A percentile compares a stretch with the other conserved stretches of the same genome.
These are phyloP conservation scores for Tubulanus polymorphus DNA, from an alignment of 2,888 invertebrate genomes.

Conservation along the genomic window DNA sequence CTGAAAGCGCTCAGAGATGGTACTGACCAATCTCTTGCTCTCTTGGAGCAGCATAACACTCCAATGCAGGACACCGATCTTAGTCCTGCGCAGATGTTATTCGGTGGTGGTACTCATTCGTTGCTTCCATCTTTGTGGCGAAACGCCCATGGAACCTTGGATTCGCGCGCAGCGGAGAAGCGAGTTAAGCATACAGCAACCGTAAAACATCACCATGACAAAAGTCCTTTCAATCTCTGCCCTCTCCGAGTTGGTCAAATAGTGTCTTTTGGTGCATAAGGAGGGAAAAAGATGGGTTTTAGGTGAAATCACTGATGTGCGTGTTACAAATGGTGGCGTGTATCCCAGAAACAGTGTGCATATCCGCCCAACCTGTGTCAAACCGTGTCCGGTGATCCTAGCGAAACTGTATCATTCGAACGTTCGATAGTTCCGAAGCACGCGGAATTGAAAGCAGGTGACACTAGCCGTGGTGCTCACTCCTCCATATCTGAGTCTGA, in stretches of 20 bases:
- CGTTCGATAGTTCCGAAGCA: too few species aligned
- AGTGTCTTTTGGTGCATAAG: slow-evolving; percentile 9
- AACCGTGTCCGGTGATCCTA: too few species aligned
- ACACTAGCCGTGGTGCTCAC: too few species aligned
- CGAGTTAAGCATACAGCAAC: not conserved
- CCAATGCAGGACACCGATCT: slow-evolving; percentile 16
- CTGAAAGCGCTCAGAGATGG: slow-evolving; percentile 11
- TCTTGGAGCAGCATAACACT: slow-evolving; percentile 21
- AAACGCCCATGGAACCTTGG: not conserved
- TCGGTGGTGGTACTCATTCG: slow-evolving; percentile 14
- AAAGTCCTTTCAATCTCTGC: not conserved
- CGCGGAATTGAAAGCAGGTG: too few species aligned
- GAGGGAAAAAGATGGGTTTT: not conserved
- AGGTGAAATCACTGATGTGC: not conserved
- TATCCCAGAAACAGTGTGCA: not conserved
- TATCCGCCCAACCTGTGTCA: not conserved
- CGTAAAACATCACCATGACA: slow-evolving; percentile 3
- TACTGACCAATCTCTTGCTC: slow-evolving; percentile 14
- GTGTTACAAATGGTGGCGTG: not conserved
- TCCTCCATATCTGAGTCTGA: too few species aligned
- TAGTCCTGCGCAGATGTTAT: slow-evolving; percentile 20
- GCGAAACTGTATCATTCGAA: too few species aligned
- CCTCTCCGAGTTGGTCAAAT: not conserved
- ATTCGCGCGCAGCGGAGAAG: not conserved
- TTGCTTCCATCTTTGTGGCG: slow-evolving; percentile 9